phyloP scores from a whole-genome alignment of 2,797 vertebrate species.

The Liparis tanakae region DNA sequence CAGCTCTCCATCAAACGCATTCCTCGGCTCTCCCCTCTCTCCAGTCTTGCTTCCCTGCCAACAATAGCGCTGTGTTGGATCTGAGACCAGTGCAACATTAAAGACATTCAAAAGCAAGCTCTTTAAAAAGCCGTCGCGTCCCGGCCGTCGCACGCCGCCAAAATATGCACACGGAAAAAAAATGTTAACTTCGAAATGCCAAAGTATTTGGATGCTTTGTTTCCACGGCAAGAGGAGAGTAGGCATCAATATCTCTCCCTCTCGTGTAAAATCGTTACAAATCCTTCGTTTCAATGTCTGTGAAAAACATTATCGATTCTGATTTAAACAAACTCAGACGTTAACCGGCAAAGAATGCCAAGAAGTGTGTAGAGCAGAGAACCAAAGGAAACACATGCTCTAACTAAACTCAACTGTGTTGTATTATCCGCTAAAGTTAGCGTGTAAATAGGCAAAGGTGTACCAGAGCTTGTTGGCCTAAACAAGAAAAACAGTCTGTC shows the following conservation, averaged over 20 bases:
- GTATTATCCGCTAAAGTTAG: constrained; percentile 9
- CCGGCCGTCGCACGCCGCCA: constrained; percentile 30
- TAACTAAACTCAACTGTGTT: neutral
- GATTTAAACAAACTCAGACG: constrained; percentile 33
- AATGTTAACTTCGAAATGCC: constrained; percentile 3
- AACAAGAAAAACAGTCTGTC: constrained; percentile 19
- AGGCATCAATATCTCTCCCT: neutral
- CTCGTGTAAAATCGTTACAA: neutral
- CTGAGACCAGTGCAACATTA: constrained; percentile 54
- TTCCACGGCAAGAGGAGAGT: neutral
- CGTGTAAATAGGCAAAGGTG: constrained; percentile 8
- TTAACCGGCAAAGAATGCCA: constrained; percentile 1
- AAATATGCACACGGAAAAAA: constrained; percentile 27
- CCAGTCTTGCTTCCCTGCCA: constrained; percentile 70
- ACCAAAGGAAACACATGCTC: constrained; percentile 28
- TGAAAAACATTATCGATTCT: constrained; percentile 23
- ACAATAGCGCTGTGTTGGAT: constrained; percentile 71
- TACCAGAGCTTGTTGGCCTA: neutral
- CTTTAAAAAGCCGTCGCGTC: constrained; percentile 34
- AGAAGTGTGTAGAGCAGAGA: constrained; percentile 8
- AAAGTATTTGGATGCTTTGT: constrained; percentile 17
- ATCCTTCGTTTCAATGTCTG: constrained; percentile 16
- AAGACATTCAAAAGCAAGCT: constrained; percentile 49
- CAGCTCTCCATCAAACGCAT: constrained; percentile 75
- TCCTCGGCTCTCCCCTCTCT: constrained; percentile 68